A percentile compares a stretch with the other conserved stretches of the same genome.
Conservation (phyloP, 2,797 vertebrate species). For the Paramormyrops hopkinsi region DNA sequence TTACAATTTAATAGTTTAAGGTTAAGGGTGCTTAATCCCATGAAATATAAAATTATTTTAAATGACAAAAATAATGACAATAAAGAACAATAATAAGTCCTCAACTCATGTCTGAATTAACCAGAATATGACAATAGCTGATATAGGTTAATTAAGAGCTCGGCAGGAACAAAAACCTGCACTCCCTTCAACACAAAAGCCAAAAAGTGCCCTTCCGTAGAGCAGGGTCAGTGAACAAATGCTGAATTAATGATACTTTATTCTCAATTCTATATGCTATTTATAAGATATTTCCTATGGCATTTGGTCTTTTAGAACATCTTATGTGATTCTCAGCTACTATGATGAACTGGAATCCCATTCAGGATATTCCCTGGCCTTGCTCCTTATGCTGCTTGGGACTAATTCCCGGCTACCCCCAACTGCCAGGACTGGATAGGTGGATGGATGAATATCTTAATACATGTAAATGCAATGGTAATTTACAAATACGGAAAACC, state of each 20-base stretch:
- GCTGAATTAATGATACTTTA: neutral
- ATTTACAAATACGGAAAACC: neutral
- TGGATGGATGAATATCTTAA: neutral
- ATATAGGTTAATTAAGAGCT: conserved; percentile 2
- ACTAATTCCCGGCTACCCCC: neutral
- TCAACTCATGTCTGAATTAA: neutral
- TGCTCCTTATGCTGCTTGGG: neutral
- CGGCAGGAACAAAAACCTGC: neutral
- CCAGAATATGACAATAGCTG: neutral
- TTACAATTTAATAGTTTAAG: neutral
- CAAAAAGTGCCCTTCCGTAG: neutral
- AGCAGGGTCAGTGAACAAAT: neutral
- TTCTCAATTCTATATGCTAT: neutral
- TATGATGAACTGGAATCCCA: neutral
- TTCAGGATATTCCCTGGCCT: neutral
- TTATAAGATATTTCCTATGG: neutral
- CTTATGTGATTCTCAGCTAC: neutral
- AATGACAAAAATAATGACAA: neutral
- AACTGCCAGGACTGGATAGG: neutral
- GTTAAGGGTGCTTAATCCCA: neutral
- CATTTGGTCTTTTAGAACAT: neutral
- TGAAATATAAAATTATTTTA: neutral
- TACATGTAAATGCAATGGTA: neutral
- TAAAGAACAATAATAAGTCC: conserved; percentile 8
- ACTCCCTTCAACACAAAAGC: neutral